Percentiles rank a stretch among this genome's conserved stretches.
phyloP scores from a whole-genome alignment of 2,888 invertebrate genomes.

The Eristalis tenax region DNA sequence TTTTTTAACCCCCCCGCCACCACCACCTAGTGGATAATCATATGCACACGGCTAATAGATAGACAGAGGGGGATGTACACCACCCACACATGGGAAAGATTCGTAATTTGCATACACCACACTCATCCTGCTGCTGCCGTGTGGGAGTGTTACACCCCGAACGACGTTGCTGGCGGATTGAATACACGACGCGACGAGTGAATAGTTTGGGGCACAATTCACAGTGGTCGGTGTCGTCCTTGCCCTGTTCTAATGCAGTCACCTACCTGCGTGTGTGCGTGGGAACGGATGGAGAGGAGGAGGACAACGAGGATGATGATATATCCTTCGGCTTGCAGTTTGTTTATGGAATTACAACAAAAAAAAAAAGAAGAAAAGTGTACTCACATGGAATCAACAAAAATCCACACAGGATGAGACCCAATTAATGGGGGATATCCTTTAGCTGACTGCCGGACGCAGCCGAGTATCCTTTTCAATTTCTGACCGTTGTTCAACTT shows the following conservation, averaged over 20 bases:
- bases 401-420: background rate
- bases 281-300: no score
- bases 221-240: background rate
- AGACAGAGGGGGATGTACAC: background rate
- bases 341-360: slow-evolving; percentile 28
- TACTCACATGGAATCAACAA: background rate
- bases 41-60: slow-evolving; percentile 56
- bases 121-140: slow-evolving; percentile 36
- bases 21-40: slow-evolving; percentile 38
- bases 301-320: background rate
- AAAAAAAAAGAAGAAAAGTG: background rate
- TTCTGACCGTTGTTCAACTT: background rate
- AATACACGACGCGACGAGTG: background rate
- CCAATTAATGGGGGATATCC: background rate
- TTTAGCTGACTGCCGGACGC: background rate
- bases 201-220: no score
- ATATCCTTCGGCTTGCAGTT: slow-evolving; percentile 32
- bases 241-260: no score
- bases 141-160: background rate
- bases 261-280: no score
- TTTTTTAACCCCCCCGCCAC: no score
- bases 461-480: background rate
- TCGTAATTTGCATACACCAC: slow-evolving; percentile 60
- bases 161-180: background rate
- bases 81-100: slow-evolving; percentile 5